Percentiles rank a stretch among this genome's conserved stretches.
These are phyloP conservation scores for Ploceus nigricollis DNA, from an alignment of 2,113 vertebrate species.

Conservation along the genomic window DNA sequence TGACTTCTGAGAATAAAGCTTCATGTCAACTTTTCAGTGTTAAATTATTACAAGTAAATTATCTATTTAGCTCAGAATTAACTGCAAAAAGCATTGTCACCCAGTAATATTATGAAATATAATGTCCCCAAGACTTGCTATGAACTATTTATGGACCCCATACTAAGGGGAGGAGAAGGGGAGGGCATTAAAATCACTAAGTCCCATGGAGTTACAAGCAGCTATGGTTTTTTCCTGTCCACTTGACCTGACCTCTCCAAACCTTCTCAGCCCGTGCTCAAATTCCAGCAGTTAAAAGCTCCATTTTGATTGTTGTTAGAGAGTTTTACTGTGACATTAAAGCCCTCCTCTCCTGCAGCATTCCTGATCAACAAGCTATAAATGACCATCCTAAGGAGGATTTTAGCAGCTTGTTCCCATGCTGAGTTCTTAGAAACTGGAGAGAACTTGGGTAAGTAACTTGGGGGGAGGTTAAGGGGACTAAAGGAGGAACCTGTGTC, in stretches of 20 bases:
- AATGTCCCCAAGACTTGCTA: not conserved
- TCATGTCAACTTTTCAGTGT: not conserved
- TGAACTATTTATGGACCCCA: not conserved
- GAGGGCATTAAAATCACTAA: not conserved
- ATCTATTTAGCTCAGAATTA: not conserved
- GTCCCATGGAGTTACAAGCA: too few species aligned
- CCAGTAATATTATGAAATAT: not conserved
- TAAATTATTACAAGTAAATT: not conserved
- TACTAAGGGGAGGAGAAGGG: accelerated
- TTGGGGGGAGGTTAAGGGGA: not conserved
- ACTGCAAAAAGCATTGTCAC: not conserved
- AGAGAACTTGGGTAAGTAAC: not conserved
- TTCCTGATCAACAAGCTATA: not conserved
- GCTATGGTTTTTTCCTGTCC: not conserved
- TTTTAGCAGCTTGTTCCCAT: not conserved
- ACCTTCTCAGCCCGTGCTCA: not conserved
- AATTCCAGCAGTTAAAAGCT: not conserved
- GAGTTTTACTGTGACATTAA: not conserved
- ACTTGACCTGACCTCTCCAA: not conserved
- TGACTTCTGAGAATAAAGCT: not conserved
- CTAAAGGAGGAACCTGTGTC: not conserved
- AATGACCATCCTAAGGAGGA: not conserved
- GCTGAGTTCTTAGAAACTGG: not conserved
- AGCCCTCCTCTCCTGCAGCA: not conserved
- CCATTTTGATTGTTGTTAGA: not conserved